Evolutionary conservation across 35 echinoderm and acorn worm genomes (phyloP).

Genomic region (Chiridota heheva): DNA sequence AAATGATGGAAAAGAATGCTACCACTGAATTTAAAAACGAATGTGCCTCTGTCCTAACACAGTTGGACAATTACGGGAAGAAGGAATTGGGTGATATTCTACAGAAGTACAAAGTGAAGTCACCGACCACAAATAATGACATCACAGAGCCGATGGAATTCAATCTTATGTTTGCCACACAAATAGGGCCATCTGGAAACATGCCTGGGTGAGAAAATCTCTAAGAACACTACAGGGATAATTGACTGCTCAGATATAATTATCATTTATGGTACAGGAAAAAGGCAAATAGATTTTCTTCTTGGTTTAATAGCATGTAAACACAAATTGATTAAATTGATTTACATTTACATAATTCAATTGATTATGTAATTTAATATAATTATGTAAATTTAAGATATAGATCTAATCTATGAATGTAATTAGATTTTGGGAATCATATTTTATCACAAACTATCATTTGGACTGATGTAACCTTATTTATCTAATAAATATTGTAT

Average conservation of each 20-base stretch:
- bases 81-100: conserved; percentile 57
- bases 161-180: conserved; percentile 93
- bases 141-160: conserved; percentile 88
- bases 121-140: conserved; percentile 84
- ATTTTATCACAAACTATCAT: no score
- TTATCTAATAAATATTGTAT: no score
- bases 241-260: not conserved
- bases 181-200: conserved; percentile 82
- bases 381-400: no score
- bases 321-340: no score
- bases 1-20: conserved; percentile 66
- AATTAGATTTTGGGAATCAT: no score
- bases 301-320: no score
- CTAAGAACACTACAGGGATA: not conserved
- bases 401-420: no score
- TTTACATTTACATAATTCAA: no score
- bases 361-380: no score
- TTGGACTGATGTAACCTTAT: no score
- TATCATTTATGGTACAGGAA: no score
- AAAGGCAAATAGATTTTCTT: no score
- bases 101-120: conserved; percentile 79
- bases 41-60: conserved; percentile 54
- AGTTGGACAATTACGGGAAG: conserved; percentile 77
- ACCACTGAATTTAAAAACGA: conserved; percentile 60
- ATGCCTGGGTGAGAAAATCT: conserved; percentile 71